Conservation (phyloP, 53 echinoderm and acorn worm species). For the Arbacia lixula region DNA sequence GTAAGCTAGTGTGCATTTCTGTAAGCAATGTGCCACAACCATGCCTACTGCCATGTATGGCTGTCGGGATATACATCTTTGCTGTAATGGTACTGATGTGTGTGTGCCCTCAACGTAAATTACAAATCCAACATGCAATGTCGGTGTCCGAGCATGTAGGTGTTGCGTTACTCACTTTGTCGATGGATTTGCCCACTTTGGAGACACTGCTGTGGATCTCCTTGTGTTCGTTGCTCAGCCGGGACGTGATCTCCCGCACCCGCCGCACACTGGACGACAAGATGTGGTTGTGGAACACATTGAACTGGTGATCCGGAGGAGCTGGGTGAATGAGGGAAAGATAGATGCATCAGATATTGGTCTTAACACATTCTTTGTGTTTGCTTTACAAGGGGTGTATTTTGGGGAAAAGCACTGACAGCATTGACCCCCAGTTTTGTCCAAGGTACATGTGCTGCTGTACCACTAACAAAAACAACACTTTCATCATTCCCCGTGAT, state of each 20-base stretch:
- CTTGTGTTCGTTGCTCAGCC: constrained; percentile 88
- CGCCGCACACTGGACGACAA: constrained; percentile 70
- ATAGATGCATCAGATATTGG: background rate
- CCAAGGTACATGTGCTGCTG: background rate
- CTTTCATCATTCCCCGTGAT: too few species aligned
- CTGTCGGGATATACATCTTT: too few species aligned
- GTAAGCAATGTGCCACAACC: too few species aligned
- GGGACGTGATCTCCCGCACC: constrained; percentile 64
- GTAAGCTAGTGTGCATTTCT: too few species aligned
- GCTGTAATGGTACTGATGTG: too few species aligned
- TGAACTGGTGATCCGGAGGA: constrained; percentile 68
- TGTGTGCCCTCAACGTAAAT: too few species aligned
- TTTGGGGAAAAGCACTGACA: too few species aligned
- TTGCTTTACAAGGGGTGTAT: too few species aligned
- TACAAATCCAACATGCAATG: too few species aligned
- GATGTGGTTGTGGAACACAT: constrained; percentile 69
- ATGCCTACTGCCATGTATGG: too few species aligned
- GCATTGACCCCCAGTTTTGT: too few species aligned
- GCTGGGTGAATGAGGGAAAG: constrained; percentile 38
- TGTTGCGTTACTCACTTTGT: constrained; percentile 66
- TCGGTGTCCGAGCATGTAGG: background rate
- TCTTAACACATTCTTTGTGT: too few species aligned
- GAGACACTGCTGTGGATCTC: constrained; percentile 97
- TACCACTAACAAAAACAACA: background rate
- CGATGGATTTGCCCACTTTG: constrained; percentile 94